These are phyloP conservation scores for Rattus rattus DNA, from an alignment of 2,113 vertebrate species.

Conservation along the genomic window DNA sequence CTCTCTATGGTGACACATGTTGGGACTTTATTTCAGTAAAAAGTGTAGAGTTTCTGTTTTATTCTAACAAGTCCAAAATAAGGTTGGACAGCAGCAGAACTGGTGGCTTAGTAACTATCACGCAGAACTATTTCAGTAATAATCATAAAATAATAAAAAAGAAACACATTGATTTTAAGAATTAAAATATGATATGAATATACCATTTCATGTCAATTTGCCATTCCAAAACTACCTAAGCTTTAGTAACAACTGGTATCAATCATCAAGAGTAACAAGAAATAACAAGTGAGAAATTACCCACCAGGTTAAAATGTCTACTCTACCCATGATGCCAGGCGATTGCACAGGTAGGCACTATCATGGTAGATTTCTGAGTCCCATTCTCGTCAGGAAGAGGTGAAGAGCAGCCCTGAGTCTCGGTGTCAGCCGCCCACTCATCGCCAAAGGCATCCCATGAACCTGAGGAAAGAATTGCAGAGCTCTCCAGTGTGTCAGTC, in stretches of 20 bases:
- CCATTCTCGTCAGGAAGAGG: not conserved
- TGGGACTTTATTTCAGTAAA: constrained; percentile 36
- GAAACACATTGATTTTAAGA: not conserved
- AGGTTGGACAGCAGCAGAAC: not conserved
- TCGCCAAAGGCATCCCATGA: constrained; percentile 22
- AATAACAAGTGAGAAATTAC: constrained; percentile 41
- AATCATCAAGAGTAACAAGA: constrained; percentile 48
- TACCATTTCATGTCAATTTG: not conserved
- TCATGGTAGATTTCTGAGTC: constrained; percentile 42
- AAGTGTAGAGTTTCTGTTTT: not conserved
- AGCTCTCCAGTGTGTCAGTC: not conserved
- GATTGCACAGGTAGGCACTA: constrained; percentile 16
- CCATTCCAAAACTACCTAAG: not conserved
- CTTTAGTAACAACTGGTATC: constrained; percentile 21
- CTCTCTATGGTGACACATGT: not conserved
- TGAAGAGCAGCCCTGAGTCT: not conserved
- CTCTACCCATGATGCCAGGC: constrained; percentile 54
- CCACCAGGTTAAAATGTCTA: constrained; percentile 31
- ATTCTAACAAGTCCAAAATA: constrained; percentile 31
- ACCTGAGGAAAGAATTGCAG: not conserved
- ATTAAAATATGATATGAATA: not conserved
- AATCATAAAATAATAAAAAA: not conserved
- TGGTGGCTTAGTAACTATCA: constrained; percentile 32
- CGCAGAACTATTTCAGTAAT: not conserved
- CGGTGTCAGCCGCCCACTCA: constrained; percentile 17